Base-by-base conservation (phyloP, 2,888 invertebrate species). In the Melangyna quadrimaculata region DNA sequence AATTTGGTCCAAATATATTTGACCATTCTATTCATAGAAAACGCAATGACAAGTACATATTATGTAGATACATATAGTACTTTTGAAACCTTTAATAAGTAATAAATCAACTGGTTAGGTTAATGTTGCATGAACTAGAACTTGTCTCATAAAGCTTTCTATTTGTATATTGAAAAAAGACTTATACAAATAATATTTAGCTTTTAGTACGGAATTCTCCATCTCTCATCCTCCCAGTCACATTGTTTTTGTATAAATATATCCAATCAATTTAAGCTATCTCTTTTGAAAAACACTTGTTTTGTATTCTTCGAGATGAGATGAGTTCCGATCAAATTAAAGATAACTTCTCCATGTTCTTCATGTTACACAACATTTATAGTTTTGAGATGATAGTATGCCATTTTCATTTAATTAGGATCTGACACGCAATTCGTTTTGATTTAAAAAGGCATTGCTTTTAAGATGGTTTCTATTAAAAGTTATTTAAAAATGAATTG, bases 101-200 rank as follows among this genome's bases (percentile, higher is more conserved):
- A 35, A 19, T 19, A 57, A 57, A 57, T 57, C 12, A 35, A 57
- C 57, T 57, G 29, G 57, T 57, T 32, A 57, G 29, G 57, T 57
- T 32, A 57, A 57, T 6, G 8, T 57, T 12, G 19, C 17, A 57
- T n/a, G 17, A 57, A 27, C 4, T n/a, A n/a, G n/a, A n/a, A 55
- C 2, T 32, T 12, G 19, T 35, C 57, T 35, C 19, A 35, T 35
- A 19, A 19, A 22, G 35, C 3, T 40, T 37, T n/a, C 4, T 14
- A 37, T 14, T 5, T 14, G 2, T 37, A 37, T 37, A 37, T 37
- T 37, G 14, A 12, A 10, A 32, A 32, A 27, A 53, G n/a, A n/a
- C 9, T 12, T 57, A 6, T 29, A 55, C 8, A 55, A 32, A 29
- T 9, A 32, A 17, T 17, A 29, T 55, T 55, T 29, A 10, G 9